Conservation (phyloP, 2,113 vertebrate genomes). For the Sturnira hondurensis region DNA sequence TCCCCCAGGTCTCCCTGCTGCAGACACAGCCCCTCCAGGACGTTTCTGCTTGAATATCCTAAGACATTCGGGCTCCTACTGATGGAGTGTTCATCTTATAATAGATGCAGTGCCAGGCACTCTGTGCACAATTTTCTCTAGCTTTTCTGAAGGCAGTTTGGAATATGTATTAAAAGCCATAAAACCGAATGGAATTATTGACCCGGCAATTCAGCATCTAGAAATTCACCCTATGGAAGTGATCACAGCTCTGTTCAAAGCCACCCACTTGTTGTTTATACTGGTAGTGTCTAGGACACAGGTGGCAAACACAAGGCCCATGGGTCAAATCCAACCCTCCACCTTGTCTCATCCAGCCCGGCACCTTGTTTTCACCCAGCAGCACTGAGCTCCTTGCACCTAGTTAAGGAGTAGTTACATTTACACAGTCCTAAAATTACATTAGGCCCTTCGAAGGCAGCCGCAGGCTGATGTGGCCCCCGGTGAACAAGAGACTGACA, state of each 20-base stretch:
- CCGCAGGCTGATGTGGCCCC: no score
- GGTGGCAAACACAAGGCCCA: no score
- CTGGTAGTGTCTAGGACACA: accelerated
- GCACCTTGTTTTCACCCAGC: no score
- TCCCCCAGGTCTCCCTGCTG: not conserved
- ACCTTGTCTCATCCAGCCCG: no score
- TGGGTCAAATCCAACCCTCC: no score
- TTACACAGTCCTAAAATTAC: no score
- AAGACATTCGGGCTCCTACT: accelerated
- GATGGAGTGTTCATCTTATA: accelerated
- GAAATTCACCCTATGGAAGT: not conserved
- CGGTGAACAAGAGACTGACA: no score
- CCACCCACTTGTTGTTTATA: accelerated
- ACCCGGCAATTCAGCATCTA: not conserved
- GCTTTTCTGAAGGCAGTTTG: not conserved
- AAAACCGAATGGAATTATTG: accelerated
- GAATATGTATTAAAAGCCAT: not conserved
- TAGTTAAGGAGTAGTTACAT: no score
- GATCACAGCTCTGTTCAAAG: accelerated
- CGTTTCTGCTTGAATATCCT: accelerated
- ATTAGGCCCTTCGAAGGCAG: no score
- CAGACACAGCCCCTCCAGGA: not conserved
- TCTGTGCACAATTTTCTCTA: accelerated
- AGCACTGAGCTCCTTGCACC: no score
- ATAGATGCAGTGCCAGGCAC: accelerated